Evolutionary conservation across 2,113 vertebrate species (phyloP), one percentile per base, ranked within the genome.

Genomic region (Oreotrochilus melanogaster): DNA sequence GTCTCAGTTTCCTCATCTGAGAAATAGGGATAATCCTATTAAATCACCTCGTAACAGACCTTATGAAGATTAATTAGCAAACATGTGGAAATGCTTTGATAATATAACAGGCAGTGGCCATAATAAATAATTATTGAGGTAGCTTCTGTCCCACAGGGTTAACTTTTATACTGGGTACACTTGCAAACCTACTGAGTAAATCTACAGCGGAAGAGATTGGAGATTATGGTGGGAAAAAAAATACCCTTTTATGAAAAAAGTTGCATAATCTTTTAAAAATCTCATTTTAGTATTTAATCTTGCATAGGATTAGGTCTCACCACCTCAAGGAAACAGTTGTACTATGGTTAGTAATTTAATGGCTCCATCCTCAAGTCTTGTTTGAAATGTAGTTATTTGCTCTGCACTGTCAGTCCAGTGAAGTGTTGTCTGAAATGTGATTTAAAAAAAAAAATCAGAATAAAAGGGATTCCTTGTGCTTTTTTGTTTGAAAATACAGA

Each of bases 21-120:
- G 79, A 93, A 95, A 84, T 3, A 35, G 56, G 50, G 37, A 73
- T 93, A 93, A 95, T 94, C 86, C 79, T 67, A 86, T 88, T 92
- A 88, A 91, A 88, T 74, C 76, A 89, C 72, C 80, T 92, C 61
- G 4, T 67, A 92, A 86, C n/a, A 71, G 56, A 21, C 58, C 37
- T 84, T 88, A 56, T 45, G 64, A 83, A 80, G 82, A 94, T 79
- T 66, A 88, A 82, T 83, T 79, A 88, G 57, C 65, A 88, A 92
- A 79, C 28, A 58, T 48, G 54, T 93, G 69, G 66, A 81, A 94
- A 75, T 31, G n/a, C 60, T 91, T 93, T 84, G 72, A 64, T 91
- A 96, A 76, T 56, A 12, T 80, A 62, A 27, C 24, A 74, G 72
- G 69, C 69, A 64, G 62, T 10, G 33, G 18, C 56, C 8, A 3